Evolutionary conservation across 2,113 vertebrate genomes (phyloP), one percentile per base, ranked within the genome.

Genomic region (Colossoma macropomum): DNA sequence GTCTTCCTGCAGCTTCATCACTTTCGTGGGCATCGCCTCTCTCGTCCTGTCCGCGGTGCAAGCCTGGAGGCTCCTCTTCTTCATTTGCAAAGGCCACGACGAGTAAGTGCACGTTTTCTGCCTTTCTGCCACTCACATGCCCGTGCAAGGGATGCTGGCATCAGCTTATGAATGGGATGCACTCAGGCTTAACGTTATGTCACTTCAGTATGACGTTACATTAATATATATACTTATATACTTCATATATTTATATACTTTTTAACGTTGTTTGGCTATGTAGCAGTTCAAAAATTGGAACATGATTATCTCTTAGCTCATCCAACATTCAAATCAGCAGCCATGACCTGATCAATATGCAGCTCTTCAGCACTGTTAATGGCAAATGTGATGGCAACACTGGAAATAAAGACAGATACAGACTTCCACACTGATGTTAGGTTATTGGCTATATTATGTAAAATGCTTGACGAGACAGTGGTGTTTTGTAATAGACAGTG

Each of bases 21-120:
- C 98, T 90, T 96, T 96, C 86, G 95, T 96, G 78, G 93, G 96
- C 76, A 95, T 98, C 83, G 95, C 97, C 19, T 97, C 97, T 12
- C 95, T 99, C 87, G 91, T 98, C 89, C 92, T 98, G 87, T 96
- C 97, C 86, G 97, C 97, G 17, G 94, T 95, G 88, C 97, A 97
- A 94, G 97, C 98, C 75, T 98, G 97, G 97, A 95, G 97, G 89
- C 91, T 96, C 76, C 95, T 99, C 69, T 96, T 98, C 95, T 94
- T 97, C 84, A 95, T 99, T 86, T 98, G 97, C 95, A 98, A 97
- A 92, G 98, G 98, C 83, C 96, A 97, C 75, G 96, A 98, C 88
- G 97, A 98, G 98, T 99, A 92, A 99, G 98, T 96, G 23, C 73
- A 60, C 11, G 3, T 82, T 41, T 50, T 34, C 77, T 84, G 68